These are phyloP conservation scores for Sparidentex hasta DNA, from an alignment of 2,797 vertebrate species.

Conservation along the genomic window DNA sequence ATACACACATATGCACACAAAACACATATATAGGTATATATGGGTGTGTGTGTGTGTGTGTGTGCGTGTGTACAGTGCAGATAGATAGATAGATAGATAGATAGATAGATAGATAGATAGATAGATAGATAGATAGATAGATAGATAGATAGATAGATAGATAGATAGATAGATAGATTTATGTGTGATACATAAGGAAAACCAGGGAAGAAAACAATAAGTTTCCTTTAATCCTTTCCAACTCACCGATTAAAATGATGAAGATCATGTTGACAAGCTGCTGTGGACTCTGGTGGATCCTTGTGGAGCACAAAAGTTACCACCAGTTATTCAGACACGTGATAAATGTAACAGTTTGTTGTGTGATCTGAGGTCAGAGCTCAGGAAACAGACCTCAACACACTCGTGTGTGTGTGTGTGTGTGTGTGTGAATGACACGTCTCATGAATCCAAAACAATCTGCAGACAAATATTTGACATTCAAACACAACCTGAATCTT, in stretches of 20 bases:
- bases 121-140: too few species aligned
- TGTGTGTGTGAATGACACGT: conserved; percentile 4
- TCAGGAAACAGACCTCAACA: background rate
- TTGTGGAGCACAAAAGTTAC: background rate
- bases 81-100: too few species aligned
- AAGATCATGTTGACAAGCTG: conserved; percentile 50
- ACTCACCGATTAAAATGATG: conserved; percentile 60
- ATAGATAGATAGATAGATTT: too few species aligned
- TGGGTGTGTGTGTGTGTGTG: too few species aligned
- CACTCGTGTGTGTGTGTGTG: background rate
- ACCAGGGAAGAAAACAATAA: too few species aligned
- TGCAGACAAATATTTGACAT: background rate
- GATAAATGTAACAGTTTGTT: background rate
- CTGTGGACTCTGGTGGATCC: background rate
- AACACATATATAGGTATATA: too few species aligned
- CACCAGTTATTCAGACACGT: background rate
- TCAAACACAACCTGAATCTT: background rate
- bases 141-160: too few species aligned
- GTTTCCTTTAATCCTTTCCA: background rate
- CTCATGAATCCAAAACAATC: background rate
- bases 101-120: too few species aligned
- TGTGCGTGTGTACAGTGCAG: too few species aligned
- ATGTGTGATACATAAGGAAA: too few species aligned
- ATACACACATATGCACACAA: too few species aligned
- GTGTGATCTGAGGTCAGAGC: conserved; percentile 4